A percentile compares a stretch with the other conserved stretches of the same genome.
Evolutionary conservation across 2,888 invertebrate species (phyloP).

Genomic region (Drymonia ruficornis): DNA sequence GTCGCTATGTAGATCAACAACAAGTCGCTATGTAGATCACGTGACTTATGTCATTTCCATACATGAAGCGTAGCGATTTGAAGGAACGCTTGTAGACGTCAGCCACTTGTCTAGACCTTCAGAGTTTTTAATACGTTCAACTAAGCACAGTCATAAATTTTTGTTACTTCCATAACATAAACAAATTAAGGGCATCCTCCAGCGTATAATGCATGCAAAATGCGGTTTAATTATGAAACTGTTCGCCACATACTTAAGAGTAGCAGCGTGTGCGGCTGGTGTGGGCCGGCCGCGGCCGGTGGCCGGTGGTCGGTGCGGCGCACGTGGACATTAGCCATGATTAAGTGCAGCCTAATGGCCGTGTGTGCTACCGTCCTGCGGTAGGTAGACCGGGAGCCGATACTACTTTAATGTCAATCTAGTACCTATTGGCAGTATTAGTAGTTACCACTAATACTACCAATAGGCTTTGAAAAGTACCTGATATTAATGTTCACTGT

Average conservation of each 20-base stretch:
- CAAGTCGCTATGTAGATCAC: too few relatives aligned
- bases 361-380: slow-evolving; percentile 1
- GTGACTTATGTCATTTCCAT: too few relatives aligned
- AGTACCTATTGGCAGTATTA: too few relatives aligned
- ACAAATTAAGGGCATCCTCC: neutral
- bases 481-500: too few relatives aligned
- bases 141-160: neutral
- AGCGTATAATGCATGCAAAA: neutral
- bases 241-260: slow-evolving; percentile 1
- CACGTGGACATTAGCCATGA: slow-evolving; percentile 33
- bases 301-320: slow-evolving; percentile 6
- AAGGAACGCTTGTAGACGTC: too few relatives aligned
- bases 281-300: too few relatives aligned
- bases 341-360: slow-evolving; percentile 17
- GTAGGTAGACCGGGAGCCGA: neutral
- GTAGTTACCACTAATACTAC: too few relatives aligned
- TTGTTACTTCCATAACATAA: neutral
- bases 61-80: too few relatives aligned
- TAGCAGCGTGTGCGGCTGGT: neutral
- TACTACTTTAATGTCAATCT: neutral
- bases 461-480: too few relatives aligned
- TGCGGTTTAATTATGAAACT: slow-evolving; percentile 3
- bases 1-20: too few relatives aligned
- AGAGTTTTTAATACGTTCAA: neutral
- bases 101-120: too few relatives aligned